Percentiles rank a stretch among this genome's conserved stretches.
phyloP scores from a whole-genome alignment of 2,888 invertebrate species.

The Acanthosepion lycidas region DNA sequence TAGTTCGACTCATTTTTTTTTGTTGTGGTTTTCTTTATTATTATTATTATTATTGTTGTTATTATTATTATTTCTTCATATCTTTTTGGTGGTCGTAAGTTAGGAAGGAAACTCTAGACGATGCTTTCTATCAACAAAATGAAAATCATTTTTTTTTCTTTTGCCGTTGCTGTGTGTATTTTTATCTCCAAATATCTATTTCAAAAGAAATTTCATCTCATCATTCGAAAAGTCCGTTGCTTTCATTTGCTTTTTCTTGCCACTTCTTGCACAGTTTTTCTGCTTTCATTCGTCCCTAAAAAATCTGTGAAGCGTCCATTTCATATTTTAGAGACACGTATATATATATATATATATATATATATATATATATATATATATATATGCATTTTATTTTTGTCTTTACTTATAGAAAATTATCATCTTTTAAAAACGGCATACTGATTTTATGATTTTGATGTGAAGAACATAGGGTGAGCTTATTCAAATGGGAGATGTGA shows the following conservation, averaged over 20 bases:
- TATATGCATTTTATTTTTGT: not conserved
- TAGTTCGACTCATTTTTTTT: not conserved
- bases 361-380: constrained; percentile 25
- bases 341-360: constrained; percentile 33
- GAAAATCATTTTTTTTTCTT: not conserved
- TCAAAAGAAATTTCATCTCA: not conserved
- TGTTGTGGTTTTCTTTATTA: no score
- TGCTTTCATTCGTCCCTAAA: not conserved
- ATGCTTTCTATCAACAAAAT: not conserved
- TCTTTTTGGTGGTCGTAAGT: not conserved
- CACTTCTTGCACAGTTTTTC: not conserved
- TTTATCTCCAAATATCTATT: not conserved
- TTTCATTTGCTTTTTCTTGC: not conserved
- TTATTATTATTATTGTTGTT: not conserved
- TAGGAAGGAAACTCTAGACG: no score
- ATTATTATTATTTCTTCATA: not conserved
- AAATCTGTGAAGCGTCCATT: not conserved
- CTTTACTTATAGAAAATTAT: no score
- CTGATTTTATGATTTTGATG: no score
- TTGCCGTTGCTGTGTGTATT: not conserved
- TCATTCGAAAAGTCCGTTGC: not conserved
- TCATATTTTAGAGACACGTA: not conserved
- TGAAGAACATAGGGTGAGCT: no score
- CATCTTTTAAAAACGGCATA: no score
- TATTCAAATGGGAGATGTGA: no score